A percentile compares a stretch with the other conserved stretches of the same genome.
These are phyloP conservation scores for Siphamia tubifer DNA, from an alignment of 2,113 vertebrate genomes.

Conservation along the genomic window DNA sequence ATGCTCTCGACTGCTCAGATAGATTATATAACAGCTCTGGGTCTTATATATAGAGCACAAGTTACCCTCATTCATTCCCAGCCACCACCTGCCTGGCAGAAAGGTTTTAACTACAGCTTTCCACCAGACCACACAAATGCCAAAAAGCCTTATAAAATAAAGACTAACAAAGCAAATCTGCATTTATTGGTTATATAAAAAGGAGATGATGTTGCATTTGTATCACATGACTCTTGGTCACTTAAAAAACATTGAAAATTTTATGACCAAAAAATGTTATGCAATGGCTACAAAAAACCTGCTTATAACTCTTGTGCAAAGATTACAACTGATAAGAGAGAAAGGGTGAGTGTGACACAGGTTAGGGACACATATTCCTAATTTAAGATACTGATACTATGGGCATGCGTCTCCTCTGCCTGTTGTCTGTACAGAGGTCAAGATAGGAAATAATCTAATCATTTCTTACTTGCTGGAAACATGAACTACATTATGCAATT, in stretches of 20 bases:
- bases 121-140: too few species aligned
- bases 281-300: background rate
- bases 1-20: constrained; percentile 18
- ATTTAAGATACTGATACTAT: background rate
- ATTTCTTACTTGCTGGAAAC: background rate
- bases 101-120: background rate
- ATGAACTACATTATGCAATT: background rate
- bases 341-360: constrained; percentile 11
- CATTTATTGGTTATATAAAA: background rate
- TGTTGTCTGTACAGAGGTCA: constrained; percentile 26
- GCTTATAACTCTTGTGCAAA: constrained; percentile 13
- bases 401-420: background rate
- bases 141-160: too few species aligned
- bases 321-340: constrained; percentile 40
- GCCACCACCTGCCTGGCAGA: constrained; percentile 8
- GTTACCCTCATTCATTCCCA: constrained; percentile 6
- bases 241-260: background rate
- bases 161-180: too few species aligned
- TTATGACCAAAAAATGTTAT: background rate
- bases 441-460: background rate
- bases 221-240: constrained; percentile 1
- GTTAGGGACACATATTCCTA: background rate
- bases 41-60: constrained; percentile 37
- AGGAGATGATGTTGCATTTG: too few species aligned
- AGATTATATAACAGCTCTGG: constrained; percentile 52